A percentile compares a stretch with the other conserved stretches of the same genome.
These are phyloP conservation scores for Tachina fera DNA, from an alignment of 2,888 invertebrate genomes.

Conservation along the genomic window DNA sequence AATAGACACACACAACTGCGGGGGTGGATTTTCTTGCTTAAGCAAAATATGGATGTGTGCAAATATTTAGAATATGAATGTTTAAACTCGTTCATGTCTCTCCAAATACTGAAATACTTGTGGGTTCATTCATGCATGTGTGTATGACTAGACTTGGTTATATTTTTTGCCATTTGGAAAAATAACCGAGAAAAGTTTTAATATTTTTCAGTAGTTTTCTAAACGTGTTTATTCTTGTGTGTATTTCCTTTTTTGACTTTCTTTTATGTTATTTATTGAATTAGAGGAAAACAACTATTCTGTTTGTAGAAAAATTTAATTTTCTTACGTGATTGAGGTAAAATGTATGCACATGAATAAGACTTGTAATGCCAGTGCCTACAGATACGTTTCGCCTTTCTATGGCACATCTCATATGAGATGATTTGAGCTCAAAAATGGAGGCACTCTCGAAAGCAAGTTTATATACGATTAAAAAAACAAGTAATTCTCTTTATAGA, in stretches of 20 bases:
- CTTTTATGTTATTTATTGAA: not conserved
- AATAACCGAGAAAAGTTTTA: not conserved
- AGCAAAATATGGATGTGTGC: not conserved
- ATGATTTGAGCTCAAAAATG: too few species aligned
- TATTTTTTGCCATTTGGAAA: too few species aligned
- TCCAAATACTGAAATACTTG: not conserved
- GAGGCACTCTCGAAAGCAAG: too few species aligned
- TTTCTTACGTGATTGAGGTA: slow-evolving; percentile 34
- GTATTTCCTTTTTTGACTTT: not conserved
- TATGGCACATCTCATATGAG: not conserved
- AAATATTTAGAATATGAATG: slow-evolving; percentile 39
- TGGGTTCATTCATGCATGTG: not conserved
- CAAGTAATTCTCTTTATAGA: too few species aligned
- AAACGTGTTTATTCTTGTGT: not conserved
- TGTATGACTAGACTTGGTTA: not conserved
- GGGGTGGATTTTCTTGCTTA: slow-evolving; percentile 11
- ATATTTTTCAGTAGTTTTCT: not conserved
- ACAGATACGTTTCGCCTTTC: not conserved
- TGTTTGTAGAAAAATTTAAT: slow-evolving; percentile 44
- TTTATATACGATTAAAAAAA: too few species aligned
- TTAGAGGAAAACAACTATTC: slow-evolving; percentile 47
- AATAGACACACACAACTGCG: not conserved
- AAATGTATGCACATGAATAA: not conserved
- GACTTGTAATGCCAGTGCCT: not conserved
- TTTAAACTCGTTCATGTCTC: not conserved